Conservation (phyloP, 2,113 vertebrate genomes). For the Zapornia atra region DNA sequence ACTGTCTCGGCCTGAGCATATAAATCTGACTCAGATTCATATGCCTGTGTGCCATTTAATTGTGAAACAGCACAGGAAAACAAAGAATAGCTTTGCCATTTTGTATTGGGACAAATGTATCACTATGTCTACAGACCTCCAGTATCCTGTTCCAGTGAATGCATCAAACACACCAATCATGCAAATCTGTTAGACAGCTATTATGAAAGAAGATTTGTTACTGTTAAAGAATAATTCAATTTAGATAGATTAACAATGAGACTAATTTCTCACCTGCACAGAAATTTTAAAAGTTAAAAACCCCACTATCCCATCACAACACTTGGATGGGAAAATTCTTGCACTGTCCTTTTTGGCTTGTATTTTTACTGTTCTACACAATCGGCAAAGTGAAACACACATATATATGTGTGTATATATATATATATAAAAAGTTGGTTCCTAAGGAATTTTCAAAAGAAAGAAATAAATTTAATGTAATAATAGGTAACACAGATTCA, state of each 20-base stretch:
- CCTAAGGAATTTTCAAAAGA: neutral
- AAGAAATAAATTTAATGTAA: neutral
- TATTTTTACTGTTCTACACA: neutral
- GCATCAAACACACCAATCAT: neutral
- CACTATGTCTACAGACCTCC: neutral
- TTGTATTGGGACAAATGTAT: neutral
- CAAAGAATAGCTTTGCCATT: neutral
- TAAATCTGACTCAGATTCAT: neutral
- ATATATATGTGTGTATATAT: neutral
- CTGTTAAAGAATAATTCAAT: neutral
- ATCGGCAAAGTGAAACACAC: neutral
- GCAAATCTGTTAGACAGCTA: neutral
- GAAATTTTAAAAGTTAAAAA: neutral
- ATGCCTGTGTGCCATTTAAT: neutral
- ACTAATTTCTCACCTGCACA: neutral
- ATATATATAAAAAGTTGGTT: neutral
- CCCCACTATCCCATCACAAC: neutral
- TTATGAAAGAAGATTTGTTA: neutral
- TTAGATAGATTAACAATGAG: neutral
- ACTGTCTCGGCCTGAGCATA: neutral
- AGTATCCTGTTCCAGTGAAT: neutral
- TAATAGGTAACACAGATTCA: neutral
- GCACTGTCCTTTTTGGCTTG: neutral
- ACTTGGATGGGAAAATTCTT: neutral
- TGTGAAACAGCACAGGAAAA: slow-evolving; percentile 7